A percentile compares a stretch with the other conserved stretches of the same genome.
Conservation (phyloP, 2,888 invertebrate genomes). For the Nephrotoma flavescens region DNA sequence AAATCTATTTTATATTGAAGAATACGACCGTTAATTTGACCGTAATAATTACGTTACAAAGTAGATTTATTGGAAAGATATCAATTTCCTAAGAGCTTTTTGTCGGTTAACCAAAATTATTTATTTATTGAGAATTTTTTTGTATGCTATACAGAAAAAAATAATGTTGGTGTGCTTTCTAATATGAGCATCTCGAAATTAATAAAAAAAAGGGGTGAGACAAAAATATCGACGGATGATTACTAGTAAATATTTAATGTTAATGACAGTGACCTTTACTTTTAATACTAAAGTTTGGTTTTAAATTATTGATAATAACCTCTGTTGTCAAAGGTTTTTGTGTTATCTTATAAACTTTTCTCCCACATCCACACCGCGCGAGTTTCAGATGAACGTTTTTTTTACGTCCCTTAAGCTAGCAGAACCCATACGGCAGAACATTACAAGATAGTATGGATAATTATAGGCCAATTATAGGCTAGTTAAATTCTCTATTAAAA, state of each 20-base stretch:
- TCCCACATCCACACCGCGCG: no score
- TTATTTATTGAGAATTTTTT: background rate
- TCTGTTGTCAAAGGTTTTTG: no score
- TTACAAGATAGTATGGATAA: no score
- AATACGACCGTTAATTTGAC: background rate
- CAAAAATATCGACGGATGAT: background rate
- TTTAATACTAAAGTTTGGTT: background rate
- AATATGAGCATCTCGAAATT: no score
- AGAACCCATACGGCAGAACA: no score
- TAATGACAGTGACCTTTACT: background rate
- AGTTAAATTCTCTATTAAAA: no score
- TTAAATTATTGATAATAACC: background rate
- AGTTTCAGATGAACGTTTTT: no score
- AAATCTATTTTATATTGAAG: background rate
- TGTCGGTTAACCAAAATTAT: background rate
- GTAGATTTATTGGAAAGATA: background rate
- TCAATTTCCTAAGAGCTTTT: background rate
- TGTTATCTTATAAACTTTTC: no score
- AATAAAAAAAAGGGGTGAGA: background rate
- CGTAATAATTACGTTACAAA: background rate
- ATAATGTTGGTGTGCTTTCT: background rate
- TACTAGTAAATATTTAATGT: background rate
- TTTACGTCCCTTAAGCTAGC: no score
- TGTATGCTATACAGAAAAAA: background rate
- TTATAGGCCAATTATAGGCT: no score